Conservation (phyloP, 35 echinoderm and acorn worm genomes). For the Anneissia japonica region DNA sequence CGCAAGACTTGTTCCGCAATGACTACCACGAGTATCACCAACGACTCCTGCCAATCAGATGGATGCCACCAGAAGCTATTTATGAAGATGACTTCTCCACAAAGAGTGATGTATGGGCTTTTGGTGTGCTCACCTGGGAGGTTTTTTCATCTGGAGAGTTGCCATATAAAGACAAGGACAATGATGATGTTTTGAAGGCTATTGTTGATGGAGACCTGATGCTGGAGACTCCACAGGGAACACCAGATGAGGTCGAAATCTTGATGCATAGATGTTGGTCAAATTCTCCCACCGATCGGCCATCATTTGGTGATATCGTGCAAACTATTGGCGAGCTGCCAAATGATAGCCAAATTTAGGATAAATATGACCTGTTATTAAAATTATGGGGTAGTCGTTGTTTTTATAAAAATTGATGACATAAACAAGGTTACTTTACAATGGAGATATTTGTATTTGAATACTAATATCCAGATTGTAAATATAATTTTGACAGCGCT, state of each 20-base stretch:
- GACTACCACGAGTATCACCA: conserved; percentile 98
- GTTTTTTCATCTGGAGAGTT: conserved; percentile 73
- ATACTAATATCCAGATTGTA: no score
- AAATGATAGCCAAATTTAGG: conserved; percentile 51
- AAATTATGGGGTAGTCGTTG: no score
- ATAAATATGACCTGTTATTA: no score
- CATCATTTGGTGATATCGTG: conserved; percentile 73
- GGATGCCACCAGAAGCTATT: conserved; percentile 93
- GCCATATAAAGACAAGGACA: conserved; percentile 59
- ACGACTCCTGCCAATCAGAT: conserved; percentile 81
- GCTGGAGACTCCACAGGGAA: conserved; percentile 55
- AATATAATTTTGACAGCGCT: no score
- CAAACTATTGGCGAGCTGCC: conserved; percentile 46
- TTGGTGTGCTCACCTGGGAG: conserved; percentile 88
- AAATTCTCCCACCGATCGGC: conserved; percentile 58
- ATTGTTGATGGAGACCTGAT: conserved; percentile 63
- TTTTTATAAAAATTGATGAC: no score
- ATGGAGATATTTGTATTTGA: no score
- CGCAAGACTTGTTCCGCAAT: conserved; percentile 78
- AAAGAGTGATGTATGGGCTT: conserved; percentile 97
- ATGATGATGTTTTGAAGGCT: conserved; percentile 79
- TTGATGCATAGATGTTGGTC: conserved; percentile 85
- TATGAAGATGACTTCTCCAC: conserved; percentile 89
- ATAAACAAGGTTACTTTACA: no score
- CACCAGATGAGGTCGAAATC: conserved; percentile 77